phyloP scores from a whole-genome alignment of 2,113 vertebrate species.

The Silurus glanis region DNA sequence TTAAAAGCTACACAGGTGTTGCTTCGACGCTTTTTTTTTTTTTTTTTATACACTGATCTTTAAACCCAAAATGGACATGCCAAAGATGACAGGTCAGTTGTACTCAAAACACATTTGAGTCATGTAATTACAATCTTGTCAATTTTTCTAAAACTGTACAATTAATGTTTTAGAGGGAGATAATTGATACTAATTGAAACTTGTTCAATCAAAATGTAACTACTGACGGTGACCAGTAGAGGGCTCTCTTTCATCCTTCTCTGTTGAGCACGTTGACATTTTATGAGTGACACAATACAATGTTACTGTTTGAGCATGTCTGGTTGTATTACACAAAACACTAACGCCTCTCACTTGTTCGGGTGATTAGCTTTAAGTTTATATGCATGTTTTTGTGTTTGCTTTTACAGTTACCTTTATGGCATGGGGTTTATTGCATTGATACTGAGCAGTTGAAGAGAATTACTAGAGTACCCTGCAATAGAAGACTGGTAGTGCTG shows the following conservation, averaged over 20 bases:
- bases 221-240: background rate
- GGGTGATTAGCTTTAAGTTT: background rate
- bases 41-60: background rate
- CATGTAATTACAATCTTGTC: background rate
- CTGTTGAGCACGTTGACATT: background rate
- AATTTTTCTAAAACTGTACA: too few relatives aligned
- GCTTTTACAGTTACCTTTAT: background rate
- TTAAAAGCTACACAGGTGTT: background rate
- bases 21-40: background rate
- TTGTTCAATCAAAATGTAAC: background rate
- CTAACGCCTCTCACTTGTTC: background rate
- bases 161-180: background rate
- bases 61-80: background rate
- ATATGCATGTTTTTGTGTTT: background rate
- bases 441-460: background rate
- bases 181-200: background rate
- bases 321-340: background rate
- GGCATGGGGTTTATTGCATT: background rate
- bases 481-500: background rate
- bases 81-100: background rate
- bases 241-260: background rate
- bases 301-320: background rate
- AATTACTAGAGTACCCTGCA: background rate
- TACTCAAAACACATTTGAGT: background rate
- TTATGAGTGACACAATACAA: background rate